phyloP scores from a whole-genome alignment of 1,140 invertebrate species.

The Heliconius himera region DNA sequence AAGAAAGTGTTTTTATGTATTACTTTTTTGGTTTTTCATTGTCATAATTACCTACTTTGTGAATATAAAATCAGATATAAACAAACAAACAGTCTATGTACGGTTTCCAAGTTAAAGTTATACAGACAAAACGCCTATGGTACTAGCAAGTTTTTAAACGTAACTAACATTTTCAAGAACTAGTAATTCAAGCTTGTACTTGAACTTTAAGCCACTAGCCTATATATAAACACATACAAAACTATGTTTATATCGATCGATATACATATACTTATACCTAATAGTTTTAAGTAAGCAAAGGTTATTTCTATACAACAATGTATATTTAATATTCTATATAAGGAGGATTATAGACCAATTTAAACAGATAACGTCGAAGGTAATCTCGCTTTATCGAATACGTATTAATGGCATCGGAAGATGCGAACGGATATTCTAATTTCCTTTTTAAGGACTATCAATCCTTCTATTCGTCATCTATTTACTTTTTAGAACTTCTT shows the following conservation, averaged over 20 bases:
- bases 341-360: neutral
- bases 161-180: neutral
- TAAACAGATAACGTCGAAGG: constrained; percentile 1
- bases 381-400: constrained; percentile 1
- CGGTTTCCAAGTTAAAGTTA: neutral
- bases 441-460: constrained; percentile 11
- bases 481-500: neutral
- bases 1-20: too few species aligned
- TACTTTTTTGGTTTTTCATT: too few species aligned
- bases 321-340: neutral
- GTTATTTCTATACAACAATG: neutral
- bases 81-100: too few species aligned
- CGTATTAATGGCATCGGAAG: neutral
- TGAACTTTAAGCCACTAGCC: neutral
- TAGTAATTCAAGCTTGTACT: neutral
- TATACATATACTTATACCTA: neutral
- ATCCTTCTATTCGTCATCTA: constrained; percentile 1
- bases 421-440: constrained; percentile 15
- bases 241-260: neutral
- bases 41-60: too few species aligned
- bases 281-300: neutral
- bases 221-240: neutral
- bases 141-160: neutral
- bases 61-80: too few species aligned
- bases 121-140: neutral